phyloP scores from a whole-genome alignment of 2,797 vertebrate genomes.

The Manis pentadactyla region DNA sequence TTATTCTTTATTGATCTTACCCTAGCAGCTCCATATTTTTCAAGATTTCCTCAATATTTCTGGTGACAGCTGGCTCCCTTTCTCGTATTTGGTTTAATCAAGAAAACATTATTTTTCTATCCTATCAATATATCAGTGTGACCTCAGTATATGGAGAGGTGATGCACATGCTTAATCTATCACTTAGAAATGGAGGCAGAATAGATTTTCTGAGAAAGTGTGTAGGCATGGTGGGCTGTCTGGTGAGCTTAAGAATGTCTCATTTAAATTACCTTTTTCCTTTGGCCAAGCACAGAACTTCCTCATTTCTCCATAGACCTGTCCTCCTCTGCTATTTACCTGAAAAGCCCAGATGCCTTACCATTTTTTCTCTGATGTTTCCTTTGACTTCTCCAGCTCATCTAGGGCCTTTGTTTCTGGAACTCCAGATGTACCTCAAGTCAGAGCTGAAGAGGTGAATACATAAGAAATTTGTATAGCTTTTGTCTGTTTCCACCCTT shows the following conservation, averaged over 20 bases:
- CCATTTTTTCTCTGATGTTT: constrained; percentile 1
- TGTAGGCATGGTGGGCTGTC: background rate
- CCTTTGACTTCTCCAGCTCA: constrained; percentile 9
- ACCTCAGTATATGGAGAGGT: background rate
- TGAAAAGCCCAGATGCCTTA: constrained; percentile 38
- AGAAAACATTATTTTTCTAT: background rate
- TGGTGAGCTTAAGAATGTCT: background rate
- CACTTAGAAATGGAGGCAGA: background rate
- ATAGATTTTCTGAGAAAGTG: background rate
- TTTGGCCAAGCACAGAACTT: constrained; percentile 9
- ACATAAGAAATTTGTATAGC: background rate
- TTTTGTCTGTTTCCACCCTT: constrained; percentile 36
- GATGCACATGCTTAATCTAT: background rate
- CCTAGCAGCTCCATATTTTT: background rate
- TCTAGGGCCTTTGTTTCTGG: background rate
- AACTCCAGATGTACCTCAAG: background rate
- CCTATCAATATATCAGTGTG: background rate
- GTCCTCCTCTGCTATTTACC: background rate
- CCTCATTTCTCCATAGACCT: background rate
- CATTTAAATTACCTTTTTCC: background rate
- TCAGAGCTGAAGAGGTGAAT: background rate
- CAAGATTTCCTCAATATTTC: constrained; percentile 58
- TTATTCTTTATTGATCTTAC: constrained; percentile 18
- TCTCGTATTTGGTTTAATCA: constrained; percentile 43
- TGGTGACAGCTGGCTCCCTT: constrained; percentile 22